phyloP scores from a whole-genome alignment of 2,113 vertebrate genomes.

The Rhizomys pruinosus region DNA sequence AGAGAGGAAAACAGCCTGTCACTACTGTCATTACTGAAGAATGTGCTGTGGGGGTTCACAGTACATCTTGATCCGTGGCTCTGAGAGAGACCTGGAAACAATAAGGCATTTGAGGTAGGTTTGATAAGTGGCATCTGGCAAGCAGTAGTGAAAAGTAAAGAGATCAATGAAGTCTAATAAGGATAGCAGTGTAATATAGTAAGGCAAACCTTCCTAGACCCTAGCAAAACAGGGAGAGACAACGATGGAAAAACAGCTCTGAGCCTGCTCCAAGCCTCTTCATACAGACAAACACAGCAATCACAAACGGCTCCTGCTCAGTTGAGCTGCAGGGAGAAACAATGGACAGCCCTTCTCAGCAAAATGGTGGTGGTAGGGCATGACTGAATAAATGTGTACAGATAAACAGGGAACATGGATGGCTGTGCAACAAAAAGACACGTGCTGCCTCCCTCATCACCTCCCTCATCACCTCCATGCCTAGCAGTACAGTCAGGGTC shows the following conservation, averaged over 20 bases:
- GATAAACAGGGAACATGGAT: not conserved
- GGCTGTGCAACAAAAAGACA: not conserved
- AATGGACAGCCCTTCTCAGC: not conserved
- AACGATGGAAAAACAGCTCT: not conserved
- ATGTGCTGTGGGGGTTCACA: not conserved
- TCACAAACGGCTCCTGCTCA: not conserved
- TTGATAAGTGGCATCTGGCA: not conserved
- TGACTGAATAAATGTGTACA: not conserved
- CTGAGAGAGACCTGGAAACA: not conserved
- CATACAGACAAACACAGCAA: not conserved
- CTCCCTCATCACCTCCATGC: not conserved
- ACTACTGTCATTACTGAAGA: not conserved
- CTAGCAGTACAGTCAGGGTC: not conserved
- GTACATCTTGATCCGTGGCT: not conserved
- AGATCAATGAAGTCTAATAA: not conserved
- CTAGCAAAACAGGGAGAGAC: not conserved
- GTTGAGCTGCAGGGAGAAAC: not conserved
- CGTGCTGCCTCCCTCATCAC: not conserved
- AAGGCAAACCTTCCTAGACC: not conserved
- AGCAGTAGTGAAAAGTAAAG: not conserved
- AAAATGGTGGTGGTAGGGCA: not conserved
- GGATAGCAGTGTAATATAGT: not conserved
- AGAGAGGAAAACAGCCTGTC: not conserved
- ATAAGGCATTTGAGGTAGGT: not conserved
- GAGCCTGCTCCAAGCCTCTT: not conserved